Base-by-base conservation (phyloP, 2,888 invertebrate species). In the Rhopalosiphum nymphaeae region DNA sequence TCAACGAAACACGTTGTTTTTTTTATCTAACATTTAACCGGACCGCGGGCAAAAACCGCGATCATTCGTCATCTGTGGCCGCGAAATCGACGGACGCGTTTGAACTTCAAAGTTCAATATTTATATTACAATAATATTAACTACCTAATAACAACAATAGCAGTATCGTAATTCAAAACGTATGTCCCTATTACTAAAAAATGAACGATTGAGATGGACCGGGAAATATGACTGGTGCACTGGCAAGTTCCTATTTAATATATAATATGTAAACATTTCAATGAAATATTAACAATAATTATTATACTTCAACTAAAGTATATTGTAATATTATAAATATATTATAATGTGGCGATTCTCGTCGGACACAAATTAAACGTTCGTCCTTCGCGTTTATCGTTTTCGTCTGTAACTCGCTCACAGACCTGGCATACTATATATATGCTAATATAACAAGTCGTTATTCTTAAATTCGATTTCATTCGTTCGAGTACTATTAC, bases 81-180 rank as follows among this genome's bases (percentile, higher is more conserved):
- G n/a, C 57, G n/a, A 89, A 61, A 89, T 61, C 61, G 29, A 89
- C 89, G 89, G 44, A 44, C 44, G 57, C 26, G 85, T 85, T 85
- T 44, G 44, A 85, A 85, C 29, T 85, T 44, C 21, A 21, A 78
- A 78, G 78, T 78, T 36, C 9, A 36, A 67, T 67, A 67, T 67
- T n/a, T n/a, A 21, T 78, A 36, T 36, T 78, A 78, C 21, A 78
- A 78, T 36, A 78, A 21, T n/a, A 10, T 11, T 29, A n/a, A 61
- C 10, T 67, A 46, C 44, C 44, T 46, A 46, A 46, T 46, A 46
- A 46, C 44, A 36, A 78, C 36, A 78, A 7, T 9, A 36, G 21
- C 21, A 78, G 21, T 78, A 78, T 78, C 36, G 36, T 78, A 21
- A 42, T 78, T 78, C 3, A 21, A 2, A 78, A 9, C 36, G 36